phyloP scores from a whole-genome alignment of 2,888 invertebrate genomes.

The Koerneria pararmatus region DNA sequence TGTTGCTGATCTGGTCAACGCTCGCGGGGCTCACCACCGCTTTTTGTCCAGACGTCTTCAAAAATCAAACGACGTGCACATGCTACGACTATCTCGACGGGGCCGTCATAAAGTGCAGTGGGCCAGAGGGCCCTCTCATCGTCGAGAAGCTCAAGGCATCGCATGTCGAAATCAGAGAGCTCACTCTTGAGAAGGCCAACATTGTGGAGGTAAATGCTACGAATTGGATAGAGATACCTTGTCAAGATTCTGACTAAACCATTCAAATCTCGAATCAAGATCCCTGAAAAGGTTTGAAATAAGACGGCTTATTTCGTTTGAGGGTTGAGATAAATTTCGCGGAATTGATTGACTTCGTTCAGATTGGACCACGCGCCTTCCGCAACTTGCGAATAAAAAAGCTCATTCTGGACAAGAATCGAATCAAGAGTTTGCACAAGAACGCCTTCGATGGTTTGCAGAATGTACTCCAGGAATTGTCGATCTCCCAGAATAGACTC shows the following conservation, averaged over 20 bases:
- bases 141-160: constrained; percentile 55
- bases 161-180: constrained; percentile 53
- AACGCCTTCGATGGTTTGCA: constrained; percentile 72
- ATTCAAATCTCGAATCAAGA: too few relatives aligned
- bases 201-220: constrained; percentile 52
- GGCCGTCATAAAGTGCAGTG: constrained; percentile 57
- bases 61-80: constrained; percentile 54
- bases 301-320: not conserved
- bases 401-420: constrained; percentile 59
- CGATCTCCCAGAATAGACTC: constrained; percentile 70
- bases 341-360: constrained; percentile 1
- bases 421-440: constrained; percentile 52
- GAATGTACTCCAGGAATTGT: constrained; percentile 74
- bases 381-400: constrained; percentile 62
- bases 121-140: constrained; percentile 50
- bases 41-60: constrained; percentile 50
- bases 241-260: not conserved
- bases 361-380: constrained; percentile 69
- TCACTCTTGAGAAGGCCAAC: constrained; percentile 56
- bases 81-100: constrained; percentile 57
- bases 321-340: not conserved
- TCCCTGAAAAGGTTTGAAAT: constrained; percentile 5
- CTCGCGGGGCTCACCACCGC: constrained; percentile 29
- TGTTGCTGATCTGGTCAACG: constrained; percentile 28
- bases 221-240: not conserved